Evolutionary conservation across 2,888 invertebrate genomes (phyloP), one percentile per base, ranked within the genome.

Genomic region (Hypolimnas misippus): DNA sequence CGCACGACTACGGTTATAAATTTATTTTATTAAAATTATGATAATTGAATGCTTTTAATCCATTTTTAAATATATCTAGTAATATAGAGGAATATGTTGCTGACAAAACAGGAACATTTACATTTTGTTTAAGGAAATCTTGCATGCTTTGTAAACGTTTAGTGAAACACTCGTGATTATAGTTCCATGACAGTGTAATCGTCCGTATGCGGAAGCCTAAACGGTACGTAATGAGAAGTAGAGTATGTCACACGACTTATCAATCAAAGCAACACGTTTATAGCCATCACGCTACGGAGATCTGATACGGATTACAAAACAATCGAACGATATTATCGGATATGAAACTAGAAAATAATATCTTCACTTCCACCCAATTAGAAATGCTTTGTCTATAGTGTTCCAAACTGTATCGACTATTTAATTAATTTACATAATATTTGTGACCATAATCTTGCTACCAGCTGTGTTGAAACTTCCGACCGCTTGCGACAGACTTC

Each of bases 181-280:
- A 25, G 19, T 33, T 51, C 49, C 8, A 25, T 17, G 38, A 31
- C 35, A 55, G n/a, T 49, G 33, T 38, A 52, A 44, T 51, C 50
- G 42, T 51, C 54, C 65, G 65, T 46, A 50, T 66, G 63, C 55
- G 66, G 62, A 64, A 62, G 56, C 66, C 66, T 64, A 56, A 62
- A 60, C 46, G 25, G 58, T 66, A 63, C 49, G 59, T 63, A 57
- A 66, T 62, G 40, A 29, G 55, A 87, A 87, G 84, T 87, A 66
- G 86, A 88, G 86, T 87, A 81, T 87, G 89, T 81, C 89, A 87
- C 76, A 77, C 76, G 73, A 79, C 77, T 81, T 83, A 83, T 84
- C 86, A 84, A 87, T 89, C 84, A 84, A 74, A 76, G 72, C 69
- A 56, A 56, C 67, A 69, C 68, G 71, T 70, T 74, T 70, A 73